Evolutionary conservation across 2,888 invertebrate species (phyloP).

Genomic region (Cyclophora albipunctata): DNA sequence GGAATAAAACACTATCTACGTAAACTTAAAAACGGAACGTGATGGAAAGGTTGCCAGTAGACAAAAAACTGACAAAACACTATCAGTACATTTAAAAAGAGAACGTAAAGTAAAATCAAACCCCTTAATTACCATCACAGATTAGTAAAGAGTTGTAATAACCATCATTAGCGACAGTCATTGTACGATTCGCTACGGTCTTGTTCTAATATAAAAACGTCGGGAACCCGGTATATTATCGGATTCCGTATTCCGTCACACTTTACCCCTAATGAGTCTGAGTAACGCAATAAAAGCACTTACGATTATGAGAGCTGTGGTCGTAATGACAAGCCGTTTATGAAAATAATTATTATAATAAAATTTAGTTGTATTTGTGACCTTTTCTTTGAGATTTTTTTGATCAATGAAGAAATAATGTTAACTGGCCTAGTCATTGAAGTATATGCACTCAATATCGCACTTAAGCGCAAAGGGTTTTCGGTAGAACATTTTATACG

Average conservation of each 20-base stretch:
- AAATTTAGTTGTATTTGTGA: slow-evolving; percentile 39
- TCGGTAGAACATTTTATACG: too few relatives aligned
- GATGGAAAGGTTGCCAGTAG: too few relatives aligned
- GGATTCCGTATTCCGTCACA: slow-evolving; percentile 71
- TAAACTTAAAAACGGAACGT: too few relatives aligned
- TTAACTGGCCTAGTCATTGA: too few relatives aligned
- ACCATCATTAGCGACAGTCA: slow-evolving; percentile 21
- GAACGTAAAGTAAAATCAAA: too few relatives aligned
- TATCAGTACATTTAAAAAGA: too few relatives aligned
- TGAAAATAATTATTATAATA: slow-evolving; percentile 56
- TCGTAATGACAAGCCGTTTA: slow-evolving; percentile 47
- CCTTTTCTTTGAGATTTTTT: slow-evolving; percentile 4
- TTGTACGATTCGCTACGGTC: slow-evolving; percentile 39
- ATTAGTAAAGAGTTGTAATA: slow-evolving; percentile 10
- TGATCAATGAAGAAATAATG: too few relatives aligned
- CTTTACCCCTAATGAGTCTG: slow-evolving; percentile 61
- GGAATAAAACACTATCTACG: too few relatives aligned
- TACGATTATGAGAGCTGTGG: slow-evolving; percentile 44
- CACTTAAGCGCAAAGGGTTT: too few relatives aligned
- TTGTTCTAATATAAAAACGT: slow-evolving; percentile 28
- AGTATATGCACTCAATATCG: too few relatives aligned
- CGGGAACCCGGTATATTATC: slow-evolving; percentile 53
- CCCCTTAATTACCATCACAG: slow-evolving; percentile 1
- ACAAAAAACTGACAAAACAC: too few relatives aligned
- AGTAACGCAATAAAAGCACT: slow-evolving; percentile 57